These are phyloP conservation scores for Pteruthius melanotis DNA, from an alignment of 2,113 vertebrate genomes.

Conservation along the genomic window DNA sequence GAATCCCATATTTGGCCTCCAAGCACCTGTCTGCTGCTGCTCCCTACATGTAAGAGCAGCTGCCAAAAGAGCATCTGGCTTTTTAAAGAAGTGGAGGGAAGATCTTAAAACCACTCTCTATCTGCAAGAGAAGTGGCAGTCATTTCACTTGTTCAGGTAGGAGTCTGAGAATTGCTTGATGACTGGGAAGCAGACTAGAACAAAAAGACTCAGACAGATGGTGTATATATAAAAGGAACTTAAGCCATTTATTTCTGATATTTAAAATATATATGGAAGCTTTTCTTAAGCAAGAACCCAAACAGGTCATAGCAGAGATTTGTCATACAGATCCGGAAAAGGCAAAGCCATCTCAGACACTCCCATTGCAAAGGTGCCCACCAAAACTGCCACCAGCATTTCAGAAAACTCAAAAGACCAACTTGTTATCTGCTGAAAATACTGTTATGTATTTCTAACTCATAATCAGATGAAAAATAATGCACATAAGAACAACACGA, in stretches of 20 bases:
- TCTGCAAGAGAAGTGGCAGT: background rate
- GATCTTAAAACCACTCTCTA: background rate
- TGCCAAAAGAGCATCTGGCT: background rate
- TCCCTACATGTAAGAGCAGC: background rate
- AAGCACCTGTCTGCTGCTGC: background rate
- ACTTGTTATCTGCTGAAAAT: background rate
- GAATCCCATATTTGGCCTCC: background rate
- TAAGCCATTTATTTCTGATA: background rate
- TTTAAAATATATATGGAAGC: background rate
- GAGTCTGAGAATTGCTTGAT: background rate
- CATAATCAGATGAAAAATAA: background rate
- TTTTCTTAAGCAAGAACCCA: background rate
- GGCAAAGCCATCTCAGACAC: background rate
- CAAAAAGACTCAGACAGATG: background rate
- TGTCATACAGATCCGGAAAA: background rate
- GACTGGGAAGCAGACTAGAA: background rate
- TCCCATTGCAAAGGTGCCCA: background rate
- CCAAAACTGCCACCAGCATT: background rate
- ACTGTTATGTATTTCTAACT: background rate
- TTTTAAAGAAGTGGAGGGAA: background rate
- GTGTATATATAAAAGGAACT: background rate
- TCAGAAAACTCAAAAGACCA: background rate
- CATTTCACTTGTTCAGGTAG: background rate
- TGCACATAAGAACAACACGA: background rate
- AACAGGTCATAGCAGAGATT: background rate